phyloP scores from a whole-genome alignment of 2,797 vertebrate species.

The Eulemur rubriventer region DNA sequence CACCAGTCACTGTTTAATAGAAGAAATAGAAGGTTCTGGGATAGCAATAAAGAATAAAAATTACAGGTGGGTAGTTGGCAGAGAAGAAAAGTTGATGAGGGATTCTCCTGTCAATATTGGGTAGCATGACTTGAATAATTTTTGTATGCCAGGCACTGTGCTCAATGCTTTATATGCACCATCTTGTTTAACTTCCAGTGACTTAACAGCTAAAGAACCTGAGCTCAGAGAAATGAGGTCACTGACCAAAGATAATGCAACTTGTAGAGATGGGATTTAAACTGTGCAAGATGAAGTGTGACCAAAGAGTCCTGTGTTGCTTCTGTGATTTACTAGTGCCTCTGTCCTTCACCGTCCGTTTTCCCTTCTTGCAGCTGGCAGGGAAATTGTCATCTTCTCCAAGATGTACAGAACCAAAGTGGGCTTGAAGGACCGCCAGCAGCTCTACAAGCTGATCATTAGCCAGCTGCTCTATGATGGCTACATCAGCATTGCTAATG shows the following conservation, averaged over 20 bases:
- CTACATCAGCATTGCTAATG: constrained; percentile 96
- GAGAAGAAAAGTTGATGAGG: not conserved
- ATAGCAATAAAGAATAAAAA: not conserved
- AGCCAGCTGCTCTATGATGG: constrained; percentile 98
- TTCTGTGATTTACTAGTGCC: not conserved
- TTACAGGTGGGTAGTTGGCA: not conserved
- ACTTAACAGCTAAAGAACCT: not conserved
- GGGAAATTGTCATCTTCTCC: constrained; percentile 66
- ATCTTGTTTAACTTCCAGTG: not conserved
- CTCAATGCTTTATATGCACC: not conserved
- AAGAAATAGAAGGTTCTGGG: not conserved
- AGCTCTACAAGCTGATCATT: constrained; percentile 97
- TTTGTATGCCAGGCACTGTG: not conserved
- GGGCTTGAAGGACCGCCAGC: constrained; percentile 96
- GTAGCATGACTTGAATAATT: not conserved
- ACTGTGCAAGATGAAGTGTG: too few relatives aligned
- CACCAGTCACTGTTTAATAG: not conserved
- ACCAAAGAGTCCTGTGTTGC: not conserved
- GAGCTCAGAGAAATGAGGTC: not conserved
- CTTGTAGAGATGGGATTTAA: not conserved
- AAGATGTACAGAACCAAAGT: constrained; percentile 97
- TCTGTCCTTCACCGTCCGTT: not conserved
- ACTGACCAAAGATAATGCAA: not conserved
- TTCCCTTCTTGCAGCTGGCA: constrained; percentile 78
- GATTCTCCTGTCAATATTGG: not conserved